Conservation (phyloP, 2,888 invertebrate species). For the Nomada flava region DNA sequence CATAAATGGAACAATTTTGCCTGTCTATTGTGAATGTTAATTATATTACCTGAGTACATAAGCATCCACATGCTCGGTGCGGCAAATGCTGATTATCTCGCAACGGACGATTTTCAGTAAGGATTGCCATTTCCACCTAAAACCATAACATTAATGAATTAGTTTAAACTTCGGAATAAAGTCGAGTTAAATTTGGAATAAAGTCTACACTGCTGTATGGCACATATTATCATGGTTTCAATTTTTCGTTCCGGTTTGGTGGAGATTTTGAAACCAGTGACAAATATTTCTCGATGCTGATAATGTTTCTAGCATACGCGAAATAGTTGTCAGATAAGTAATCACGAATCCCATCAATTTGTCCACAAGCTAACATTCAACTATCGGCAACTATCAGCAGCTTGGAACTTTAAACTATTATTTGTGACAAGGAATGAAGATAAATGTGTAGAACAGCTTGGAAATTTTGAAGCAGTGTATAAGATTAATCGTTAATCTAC, state of each 20-base stretch:
- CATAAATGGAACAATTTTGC: neutral
- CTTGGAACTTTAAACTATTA: neutral
- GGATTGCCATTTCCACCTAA: slow-evolving; percentile 93
- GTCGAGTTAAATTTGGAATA: too few species aligned
- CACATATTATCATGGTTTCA: too few species aligned
- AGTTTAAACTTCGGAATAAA: neutral
- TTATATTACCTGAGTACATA: slow-evolving; percentile 95
- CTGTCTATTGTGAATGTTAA: slow-evolving; percentile 4
- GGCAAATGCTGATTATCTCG: slow-evolving; percentile 96
- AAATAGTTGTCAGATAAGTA: slow-evolving; percentile 2
- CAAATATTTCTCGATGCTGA: neutral
- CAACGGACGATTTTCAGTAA: slow-evolving; percentile 96
- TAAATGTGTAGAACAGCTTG: neutral
- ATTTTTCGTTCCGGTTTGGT: too few species aligned
- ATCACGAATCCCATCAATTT: slow-evolving; percentile 1
- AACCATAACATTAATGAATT: slow-evolving; percentile 26
- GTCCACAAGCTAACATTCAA: slow-evolving; percentile 1
- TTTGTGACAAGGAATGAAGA: neutral
- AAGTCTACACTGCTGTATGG: too few species aligned
- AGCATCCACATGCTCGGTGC: slow-evolving; percentile 96
- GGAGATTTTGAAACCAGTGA: too few species aligned
- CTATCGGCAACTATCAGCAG: neutral
- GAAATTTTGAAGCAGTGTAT: neutral
- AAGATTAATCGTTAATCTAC: slow-evolving; percentile 7
- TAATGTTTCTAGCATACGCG: neutral